These are phyloP conservation scores for Zelleria hepariella DNA, from an alignment of 2,888 invertebrate species.

Conservation along the genomic window DNA sequence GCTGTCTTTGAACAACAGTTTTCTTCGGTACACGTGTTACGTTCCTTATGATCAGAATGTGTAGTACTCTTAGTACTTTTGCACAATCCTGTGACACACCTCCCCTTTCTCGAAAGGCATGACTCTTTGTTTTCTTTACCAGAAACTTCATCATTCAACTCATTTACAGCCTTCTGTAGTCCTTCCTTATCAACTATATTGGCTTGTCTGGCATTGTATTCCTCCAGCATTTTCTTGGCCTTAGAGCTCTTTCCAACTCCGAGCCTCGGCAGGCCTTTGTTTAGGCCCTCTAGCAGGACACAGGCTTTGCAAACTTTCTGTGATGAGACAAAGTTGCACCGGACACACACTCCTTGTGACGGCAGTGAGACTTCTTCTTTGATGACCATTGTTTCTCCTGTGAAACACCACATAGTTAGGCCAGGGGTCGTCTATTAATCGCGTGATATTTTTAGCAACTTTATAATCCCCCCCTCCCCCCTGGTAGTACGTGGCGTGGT, in stretches of 20 bases:
- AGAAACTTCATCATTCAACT: constrained; percentile 20
- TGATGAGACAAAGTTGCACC: constrained; percentile 93
- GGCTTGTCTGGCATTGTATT: constrained; percentile 50
- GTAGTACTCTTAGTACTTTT: neutral
- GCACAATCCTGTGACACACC: neutral
- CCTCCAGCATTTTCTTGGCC: constrained; percentile 76
- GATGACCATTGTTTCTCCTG: constrained; percentile 87
- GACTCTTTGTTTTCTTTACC: neutral
- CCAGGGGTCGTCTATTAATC: no score
- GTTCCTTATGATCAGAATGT: neutral
- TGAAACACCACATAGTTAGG: neutral
- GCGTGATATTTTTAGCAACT: no score
- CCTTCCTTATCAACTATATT: constrained; percentile 6
- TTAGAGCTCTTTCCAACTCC: constrained; percentile 93
- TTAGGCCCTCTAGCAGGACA: constrained; percentile 93
- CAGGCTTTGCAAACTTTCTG: constrained; percentile 98
- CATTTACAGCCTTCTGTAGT: constrained; percentile 26
- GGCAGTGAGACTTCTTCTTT: constrained; percentile 89
- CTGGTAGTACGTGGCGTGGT: no score
- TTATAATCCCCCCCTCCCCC: no score
- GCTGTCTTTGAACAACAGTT: constrained; percentile 2
- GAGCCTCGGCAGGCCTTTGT: constrained; percentile 90
- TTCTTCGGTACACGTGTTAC: neutral
- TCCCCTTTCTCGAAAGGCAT: neutral
- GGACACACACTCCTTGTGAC: constrained; percentile 80